Evolutionary conservation across 2,113 vertebrate species (phyloP).

Genomic region (Lates calcarifer): DNA sequence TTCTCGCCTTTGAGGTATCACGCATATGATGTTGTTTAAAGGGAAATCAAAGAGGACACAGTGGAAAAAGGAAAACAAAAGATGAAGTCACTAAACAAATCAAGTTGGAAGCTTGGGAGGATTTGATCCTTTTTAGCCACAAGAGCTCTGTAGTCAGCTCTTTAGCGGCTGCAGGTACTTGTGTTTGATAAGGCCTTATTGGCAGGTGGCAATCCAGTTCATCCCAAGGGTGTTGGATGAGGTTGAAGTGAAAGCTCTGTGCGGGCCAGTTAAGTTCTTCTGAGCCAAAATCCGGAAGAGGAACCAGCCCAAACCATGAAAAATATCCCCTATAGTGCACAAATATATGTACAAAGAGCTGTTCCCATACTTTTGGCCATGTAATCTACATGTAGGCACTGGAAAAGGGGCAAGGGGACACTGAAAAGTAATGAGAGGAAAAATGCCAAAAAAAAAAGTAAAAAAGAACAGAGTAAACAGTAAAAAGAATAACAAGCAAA

Average conservation of each 20-base stretch:
- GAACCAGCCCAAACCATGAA: background rate
- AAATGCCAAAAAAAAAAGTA: background rate
- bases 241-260: background rate
- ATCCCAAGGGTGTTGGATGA: background rate
- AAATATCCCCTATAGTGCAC: background rate
- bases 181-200: background rate
- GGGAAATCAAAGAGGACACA: background rate
- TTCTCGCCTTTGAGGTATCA: background rate
- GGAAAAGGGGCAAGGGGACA: background rate
- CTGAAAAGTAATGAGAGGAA: background rate
- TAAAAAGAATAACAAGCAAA: background rate
- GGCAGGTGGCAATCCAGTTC: background rate
- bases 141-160: no score
- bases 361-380: background rate
- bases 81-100: conserved; percentile 2
- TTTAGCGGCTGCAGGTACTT: background rate
- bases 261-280: background rate
- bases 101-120: background rate
- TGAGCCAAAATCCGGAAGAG: background rate
- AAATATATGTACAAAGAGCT: background rate
- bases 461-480: no score
- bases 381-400: background rate
- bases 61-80: conserved; percentile 29
- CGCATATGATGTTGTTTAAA: conserved; percentile 47
- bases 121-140: background rate